phyloP scores from a whole-genome alignment of 2,888 invertebrate species.

The Andrena bucephala region DNA sequence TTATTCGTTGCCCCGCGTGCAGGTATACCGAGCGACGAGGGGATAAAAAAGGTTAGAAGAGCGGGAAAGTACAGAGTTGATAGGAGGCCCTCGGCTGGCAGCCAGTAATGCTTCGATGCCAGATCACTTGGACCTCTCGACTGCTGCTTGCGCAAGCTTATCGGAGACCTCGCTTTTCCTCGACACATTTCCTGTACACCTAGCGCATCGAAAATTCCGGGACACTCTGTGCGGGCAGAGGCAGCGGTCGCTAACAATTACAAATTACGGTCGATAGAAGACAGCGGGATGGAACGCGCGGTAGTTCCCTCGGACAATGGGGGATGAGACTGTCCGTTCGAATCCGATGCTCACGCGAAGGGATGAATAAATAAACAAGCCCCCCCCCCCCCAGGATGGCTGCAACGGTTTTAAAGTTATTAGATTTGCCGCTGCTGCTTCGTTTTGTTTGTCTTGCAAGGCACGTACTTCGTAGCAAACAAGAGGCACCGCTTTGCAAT shows the following conservation, averaged over 20 bases:
- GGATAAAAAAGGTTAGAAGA: too few relatives aligned
- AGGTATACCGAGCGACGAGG: too few relatives aligned
- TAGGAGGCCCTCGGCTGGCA: too few relatives aligned
- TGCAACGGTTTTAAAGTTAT: slow-evolving; percentile 14
- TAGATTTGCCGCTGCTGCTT: background rate
- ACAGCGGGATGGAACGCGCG: background rate
- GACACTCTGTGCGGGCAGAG: background rate
- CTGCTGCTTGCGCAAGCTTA: too few relatives aligned
- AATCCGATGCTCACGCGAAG: slow-evolving; percentile 1
- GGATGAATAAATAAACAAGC: slow-evolving; percentile 22
- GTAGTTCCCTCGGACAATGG: background rate
- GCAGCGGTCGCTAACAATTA: slow-evolving; percentile 2
- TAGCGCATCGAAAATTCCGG: background rate
- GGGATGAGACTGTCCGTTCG: background rate
- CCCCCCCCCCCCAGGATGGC: background rate
- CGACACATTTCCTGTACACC: background rate
- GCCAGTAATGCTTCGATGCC: too few relatives aligned
- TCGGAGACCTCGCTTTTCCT: too few relatives aligned
- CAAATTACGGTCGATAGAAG: slow-evolving; percentile 8
- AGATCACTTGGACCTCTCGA: too few relatives aligned
- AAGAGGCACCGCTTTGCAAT: background rate
- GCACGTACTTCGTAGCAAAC: background rate
- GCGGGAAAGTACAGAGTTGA: too few relatives aligned
- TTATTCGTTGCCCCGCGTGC: too few relatives aligned
- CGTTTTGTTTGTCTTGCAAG: slow-evolving; percentile 4